phyloP scores from a whole-genome alignment of 2,888 invertebrate genomes.

The Autographa pulchrina region DNA sequence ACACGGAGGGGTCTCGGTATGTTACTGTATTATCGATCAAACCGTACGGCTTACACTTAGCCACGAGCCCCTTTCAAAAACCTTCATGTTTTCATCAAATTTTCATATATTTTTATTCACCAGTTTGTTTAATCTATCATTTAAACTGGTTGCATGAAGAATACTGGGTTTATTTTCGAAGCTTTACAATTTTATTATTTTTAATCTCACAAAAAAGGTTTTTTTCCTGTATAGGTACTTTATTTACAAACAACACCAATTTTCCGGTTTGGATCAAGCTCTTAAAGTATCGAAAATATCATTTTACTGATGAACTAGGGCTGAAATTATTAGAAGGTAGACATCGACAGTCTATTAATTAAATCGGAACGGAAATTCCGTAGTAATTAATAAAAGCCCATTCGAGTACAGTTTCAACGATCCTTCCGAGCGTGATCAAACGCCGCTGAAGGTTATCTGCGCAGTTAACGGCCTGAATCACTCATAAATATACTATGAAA shows the following conservation, averaged over 20 bases:
- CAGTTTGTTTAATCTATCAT: too few relatives aligned
- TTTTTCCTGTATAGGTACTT: slow-evolving; percentile 11
- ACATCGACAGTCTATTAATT: slow-evolving; percentile 73
- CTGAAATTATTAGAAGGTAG: slow-evolving; percentile 61
- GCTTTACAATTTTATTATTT: background rate
- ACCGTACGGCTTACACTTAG: too few relatives aligned
- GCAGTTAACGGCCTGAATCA: background rate
- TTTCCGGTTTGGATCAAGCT: slow-evolving; percentile 6
- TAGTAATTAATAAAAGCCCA: slow-evolving; percentile 73
- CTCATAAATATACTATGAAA: background rate
- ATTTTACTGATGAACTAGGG: slow-evolving; percentile 45
- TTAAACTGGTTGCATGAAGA: too few relatives aligned
- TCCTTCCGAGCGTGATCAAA: slow-evolving; percentile 52
- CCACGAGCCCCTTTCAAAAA: too few relatives aligned
- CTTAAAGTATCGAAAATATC: slow-evolving; percentile 34
- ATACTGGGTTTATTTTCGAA: background rate
- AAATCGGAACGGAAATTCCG: slow-evolving; percentile 69
- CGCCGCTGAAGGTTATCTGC: slow-evolving; percentile 18
- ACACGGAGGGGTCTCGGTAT: too few relatives aligned
- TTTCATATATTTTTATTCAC: too few relatives aligned
- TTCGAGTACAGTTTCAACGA: slow-evolving; percentile 63
- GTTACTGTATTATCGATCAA: too few relatives aligned
- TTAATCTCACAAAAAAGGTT: background rate
- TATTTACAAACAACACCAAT: slow-evolving; percentile 9
- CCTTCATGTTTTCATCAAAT: too few relatives aligned